A percentile compares a stretch with the other conserved stretches of the same genome.
Conservation (phyloP, 2,797 vertebrate species). For the Myripristis jacobus region DNA sequence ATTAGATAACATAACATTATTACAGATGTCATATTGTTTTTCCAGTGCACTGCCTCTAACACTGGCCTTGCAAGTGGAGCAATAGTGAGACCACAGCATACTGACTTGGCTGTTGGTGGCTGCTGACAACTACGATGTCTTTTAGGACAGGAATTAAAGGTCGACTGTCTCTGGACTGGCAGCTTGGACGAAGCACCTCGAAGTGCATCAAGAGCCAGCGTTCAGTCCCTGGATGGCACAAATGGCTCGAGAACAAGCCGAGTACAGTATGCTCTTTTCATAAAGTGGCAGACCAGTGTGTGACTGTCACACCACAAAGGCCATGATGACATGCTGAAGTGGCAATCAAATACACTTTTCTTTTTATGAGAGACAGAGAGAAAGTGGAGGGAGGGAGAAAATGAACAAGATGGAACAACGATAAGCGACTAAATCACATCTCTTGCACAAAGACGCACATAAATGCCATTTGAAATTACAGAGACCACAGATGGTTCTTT, state of each 20-base stretch:
- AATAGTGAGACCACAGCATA: too few relatives aligned
- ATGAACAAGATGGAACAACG: not conserved
- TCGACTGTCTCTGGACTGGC: slow-evolving; percentile 27
- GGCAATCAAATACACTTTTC: not conserved
- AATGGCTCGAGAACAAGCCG: slow-evolving; percentile 28
- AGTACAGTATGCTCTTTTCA: slow-evolving; percentile 11
- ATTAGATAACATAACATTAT: too few relatives aligned
- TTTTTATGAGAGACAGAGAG: too few relatives aligned
- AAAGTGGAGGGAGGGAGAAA: not conserved
- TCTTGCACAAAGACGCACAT: not conserved
- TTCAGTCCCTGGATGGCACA: slow-evolving; percentile 10
- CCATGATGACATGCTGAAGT: not conserved
- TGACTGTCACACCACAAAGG: slow-evolving; percentile 1
- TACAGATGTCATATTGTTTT: too few relatives aligned
- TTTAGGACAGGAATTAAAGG: not conserved
- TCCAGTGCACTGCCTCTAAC: slow-evolving; percentile 29
- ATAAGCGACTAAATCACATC: not conserved
- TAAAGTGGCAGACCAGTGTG: slow-evolving; percentile 16
- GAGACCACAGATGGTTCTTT: too few relatives aligned
- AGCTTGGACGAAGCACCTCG: slow-evolving; percentile 25
- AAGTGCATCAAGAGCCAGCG: slow-evolving; percentile 21
- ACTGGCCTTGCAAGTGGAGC: not conserved
- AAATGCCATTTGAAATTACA: too few relatives aligned
- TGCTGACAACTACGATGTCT: not conserved
- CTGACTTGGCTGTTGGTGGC: too few relatives aligned